Percentiles rank a stretch among this genome's conserved stretches.
Evolutionary conservation across 1,140 invertebrate genomes (phyloP).

Genomic region (Lasioglossum baleicum): DNA sequence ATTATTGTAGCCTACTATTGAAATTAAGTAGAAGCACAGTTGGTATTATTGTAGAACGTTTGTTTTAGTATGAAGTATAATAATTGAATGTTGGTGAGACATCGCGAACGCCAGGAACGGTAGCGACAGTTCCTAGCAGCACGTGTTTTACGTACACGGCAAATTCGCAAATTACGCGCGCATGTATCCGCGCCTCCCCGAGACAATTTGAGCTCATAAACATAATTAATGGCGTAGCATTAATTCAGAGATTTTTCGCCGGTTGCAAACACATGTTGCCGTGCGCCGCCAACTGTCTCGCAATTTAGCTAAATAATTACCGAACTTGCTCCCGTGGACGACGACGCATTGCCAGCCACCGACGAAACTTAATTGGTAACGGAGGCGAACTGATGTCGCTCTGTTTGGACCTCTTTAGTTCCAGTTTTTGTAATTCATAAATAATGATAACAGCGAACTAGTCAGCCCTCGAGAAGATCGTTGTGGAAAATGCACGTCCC

Average conservation of each 20-base stretch:
- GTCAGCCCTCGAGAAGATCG: too few species aligned
- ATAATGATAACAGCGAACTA: too few species aligned
- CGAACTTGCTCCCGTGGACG: slow-evolving; percentile 70
- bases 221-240: slow-evolving; percentile 78
- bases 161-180: slow-evolving; percentile 67
- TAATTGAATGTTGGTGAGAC: neutral
- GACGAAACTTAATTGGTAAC: slow-evolving; percentile 53
- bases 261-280: slow-evolving; percentile 75
- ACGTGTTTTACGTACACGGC: slow-evolving; percentile 46
- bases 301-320: slow-evolving; percentile 80
- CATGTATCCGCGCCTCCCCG: slow-evolving; percentile 65
- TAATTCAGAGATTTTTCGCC: slow-evolving; percentile 78
- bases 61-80: neutral
- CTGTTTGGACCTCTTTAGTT: slow-evolving; percentile 12
- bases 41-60: neutral
- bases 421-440: neutral
- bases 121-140: slow-evolving; percentile 8
- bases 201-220: slow-evolving; percentile 78
- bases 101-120: neutral
- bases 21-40: too few species aligned
- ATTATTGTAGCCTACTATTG: too few species aligned
- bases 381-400: slow-evolving; percentile 15
- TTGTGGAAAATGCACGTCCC: too few species aligned
- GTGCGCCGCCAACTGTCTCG: slow-evolving; percentile 75
- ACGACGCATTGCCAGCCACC: slow-evolving; percentile 55